Base-by-base conservation (phyloP, 53 echinoderm and acorn worm species). In the Crossaster papposus region DNA sequence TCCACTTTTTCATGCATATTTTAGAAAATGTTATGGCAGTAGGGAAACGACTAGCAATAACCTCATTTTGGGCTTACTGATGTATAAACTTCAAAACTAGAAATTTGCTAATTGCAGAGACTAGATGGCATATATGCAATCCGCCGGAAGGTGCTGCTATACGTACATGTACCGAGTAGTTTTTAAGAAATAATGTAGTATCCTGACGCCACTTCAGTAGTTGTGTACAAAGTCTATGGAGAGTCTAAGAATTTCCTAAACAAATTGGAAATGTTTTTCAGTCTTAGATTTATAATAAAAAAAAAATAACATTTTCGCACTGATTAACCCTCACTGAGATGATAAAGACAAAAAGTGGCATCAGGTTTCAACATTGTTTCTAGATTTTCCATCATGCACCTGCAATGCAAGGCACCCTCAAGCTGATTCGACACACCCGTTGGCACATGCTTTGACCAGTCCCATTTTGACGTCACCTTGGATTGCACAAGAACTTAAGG, bases 401-500 rank as follows among this genome's bases (percentile, higher is more conserved):
- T 58, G 58, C 23, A 10, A 32, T 35, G 63, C n/a, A 68, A 12
- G 4, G 68, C 28, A 26, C 68, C 68, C 28, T 2, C 12, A 3
- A 58, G 2, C 10, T 28, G 28, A 11, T 13, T 54, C 3, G 29
- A 30, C 44, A 44, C 5, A 1, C 44, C 44, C 0, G 44, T 1
- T 44, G n/a, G 44, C 44, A 44, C 44, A 54, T 30, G 55, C 18
- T 1, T 12, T 30, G 55, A 28, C 79, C 9, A 15, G 28, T 8
- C 36, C 34, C 74, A 74, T 24, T n/a, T 51, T 20, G 31, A 80
- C 20, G 64, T 82, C 82, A 82, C 84, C 58, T 76, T 36, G 72
- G 87, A 87, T 87, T 87, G 87, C 87, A 87, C 87, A 77, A 44
- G 62, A 9, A 13, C 75, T 74, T 4, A 35, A 71, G 32, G 31